Conservation (phyloP, 1,140 invertebrate species). For the Bicyclus anynana region DNA sequence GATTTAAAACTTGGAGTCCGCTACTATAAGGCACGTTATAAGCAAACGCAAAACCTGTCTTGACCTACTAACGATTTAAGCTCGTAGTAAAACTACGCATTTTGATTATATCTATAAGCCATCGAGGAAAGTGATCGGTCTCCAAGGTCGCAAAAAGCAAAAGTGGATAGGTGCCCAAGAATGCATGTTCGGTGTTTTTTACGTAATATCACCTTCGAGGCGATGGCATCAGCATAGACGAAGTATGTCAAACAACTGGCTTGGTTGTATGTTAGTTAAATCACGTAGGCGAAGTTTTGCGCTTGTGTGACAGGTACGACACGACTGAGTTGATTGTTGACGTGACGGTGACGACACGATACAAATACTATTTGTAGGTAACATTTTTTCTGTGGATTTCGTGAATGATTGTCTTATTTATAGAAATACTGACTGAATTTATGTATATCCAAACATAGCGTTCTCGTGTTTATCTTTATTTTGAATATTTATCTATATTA, state of each 20-base stretch:
- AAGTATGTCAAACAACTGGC: constrained; percentile 33
- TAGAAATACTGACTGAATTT: too few species aligned
- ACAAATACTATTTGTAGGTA: too few species aligned
- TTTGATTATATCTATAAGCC: neutral
- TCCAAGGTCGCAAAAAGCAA: constrained; percentile 5
- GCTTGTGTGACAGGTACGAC: constrained; percentile 9
- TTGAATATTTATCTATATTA: too few species aligned
- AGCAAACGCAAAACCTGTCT: neutral
- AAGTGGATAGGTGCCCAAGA: neutral
- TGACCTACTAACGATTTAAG: neutral
- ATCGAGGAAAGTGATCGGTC: constrained; percentile 1
- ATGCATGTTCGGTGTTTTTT: constrained; percentile 10
- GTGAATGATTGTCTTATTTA: too few species aligned
- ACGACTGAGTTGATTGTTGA: constrained; percentile 6
- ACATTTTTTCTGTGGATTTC: too few species aligned
- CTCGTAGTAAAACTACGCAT: neutral
- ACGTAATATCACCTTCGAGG: constrained; percentile 15
- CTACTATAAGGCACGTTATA: neutral
- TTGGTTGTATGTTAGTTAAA: constrained; percentile 26
- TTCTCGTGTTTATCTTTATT: too few species aligned
- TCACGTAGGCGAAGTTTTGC: constrained; percentile 26
- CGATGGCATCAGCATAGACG: constrained; percentile 21
- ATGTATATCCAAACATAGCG: too few species aligned
- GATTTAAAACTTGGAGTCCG: too few species aligned
- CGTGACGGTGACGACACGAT: neutral